These are phyloP conservation scores for Hypomecis punctinalis DNA, from an alignment of 2,888 invertebrate genomes.

Conservation along the genomic window DNA sequence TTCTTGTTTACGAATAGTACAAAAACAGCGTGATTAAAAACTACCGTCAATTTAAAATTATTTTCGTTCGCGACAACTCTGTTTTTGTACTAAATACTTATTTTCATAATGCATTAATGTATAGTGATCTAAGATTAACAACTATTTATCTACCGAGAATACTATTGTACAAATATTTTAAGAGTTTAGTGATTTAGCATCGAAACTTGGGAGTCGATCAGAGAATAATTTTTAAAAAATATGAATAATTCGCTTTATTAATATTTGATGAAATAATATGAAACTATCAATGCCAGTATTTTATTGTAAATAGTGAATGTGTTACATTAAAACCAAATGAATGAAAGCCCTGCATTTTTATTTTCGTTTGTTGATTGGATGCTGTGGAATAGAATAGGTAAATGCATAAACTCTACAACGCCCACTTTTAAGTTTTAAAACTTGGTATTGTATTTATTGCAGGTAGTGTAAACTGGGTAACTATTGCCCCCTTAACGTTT, in stretches of 20 bases:
- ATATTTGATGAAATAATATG: slow-evolving; percentile 57
- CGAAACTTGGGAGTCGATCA: slow-evolving; percentile 43
- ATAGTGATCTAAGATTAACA: slow-evolving; percentile 47
- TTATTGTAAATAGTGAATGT: slow-evolving; percentile 81
- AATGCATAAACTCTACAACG: no score
- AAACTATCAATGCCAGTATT: slow-evolving; percentile 82
- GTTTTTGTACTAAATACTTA: slow-evolving; percentile 54
- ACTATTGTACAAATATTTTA: slow-evolving; percentile 67
- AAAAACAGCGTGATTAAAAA: slow-evolving; percentile 42
- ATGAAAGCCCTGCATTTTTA: slow-evolving; percentile 57
- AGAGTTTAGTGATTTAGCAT: slow-evolving; percentile 58
- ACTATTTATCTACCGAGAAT: slow-evolving; percentile 50
- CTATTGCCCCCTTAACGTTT: no score
- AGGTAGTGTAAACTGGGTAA: no score
- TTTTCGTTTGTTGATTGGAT: slow-evolving; percentile 38
- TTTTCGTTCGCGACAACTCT: slow-evolving; percentile 21
- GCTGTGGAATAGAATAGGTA: neutral
- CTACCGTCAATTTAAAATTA: slow-evolving; percentile 24
- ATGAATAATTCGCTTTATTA: slow-evolving; percentile 44
- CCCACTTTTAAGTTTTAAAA: no score
- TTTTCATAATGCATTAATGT: slow-evolving; percentile 44
- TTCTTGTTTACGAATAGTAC: slow-evolving; percentile 39
- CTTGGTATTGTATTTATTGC: no score
- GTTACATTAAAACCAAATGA: slow-evolving; percentile 79
- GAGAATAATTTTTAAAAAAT: slow-evolving; percentile 30